phyloP scores from a whole-genome alignment of 2,797 vertebrate genomes.

The Cirrhinus mrigala region DNA sequence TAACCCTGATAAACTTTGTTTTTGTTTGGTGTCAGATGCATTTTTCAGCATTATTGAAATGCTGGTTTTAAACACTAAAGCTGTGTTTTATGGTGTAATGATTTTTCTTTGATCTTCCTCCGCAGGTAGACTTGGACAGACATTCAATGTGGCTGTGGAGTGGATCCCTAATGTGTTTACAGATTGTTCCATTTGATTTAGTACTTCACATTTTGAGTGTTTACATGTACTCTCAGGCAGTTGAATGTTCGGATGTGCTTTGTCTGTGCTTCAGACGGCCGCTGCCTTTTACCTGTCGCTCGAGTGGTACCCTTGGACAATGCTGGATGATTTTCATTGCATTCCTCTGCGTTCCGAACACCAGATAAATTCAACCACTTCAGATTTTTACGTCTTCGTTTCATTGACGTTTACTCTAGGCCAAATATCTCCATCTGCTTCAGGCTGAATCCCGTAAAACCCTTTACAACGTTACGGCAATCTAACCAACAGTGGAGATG shows the following conservation, averaged over 20 bases:
- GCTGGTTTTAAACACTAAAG: not conserved
- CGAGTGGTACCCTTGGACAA: not conserved
- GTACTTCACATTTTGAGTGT: slow-evolving; percentile 16
- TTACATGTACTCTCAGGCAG: slow-evolving; percentile 23
- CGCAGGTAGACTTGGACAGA: slow-evolving; percentile 27
- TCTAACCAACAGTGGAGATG: not conserved
- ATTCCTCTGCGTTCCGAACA: not conserved
- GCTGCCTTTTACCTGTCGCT: not conserved
- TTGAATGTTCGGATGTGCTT: slow-evolving; percentile 34
- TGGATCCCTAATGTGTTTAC: slow-evolving; percentile 2
- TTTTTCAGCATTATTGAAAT: not conserved
- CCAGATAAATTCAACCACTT: not conserved
- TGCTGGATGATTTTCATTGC: not conserved
- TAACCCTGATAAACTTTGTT: not conserved
- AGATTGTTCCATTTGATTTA: slow-evolving; percentile 20
- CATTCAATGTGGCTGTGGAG: not conserved
- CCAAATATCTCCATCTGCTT: slow-evolving; percentile 4
- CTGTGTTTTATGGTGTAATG: not conserved
- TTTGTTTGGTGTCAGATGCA: not conserved
- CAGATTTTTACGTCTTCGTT: not conserved
- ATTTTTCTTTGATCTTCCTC: not conserved
- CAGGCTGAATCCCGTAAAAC: not conserved
- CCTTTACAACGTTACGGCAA: not conserved
- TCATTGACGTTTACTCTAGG: not conserved
- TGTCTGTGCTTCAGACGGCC: slow-evolving; percentile 4